Base-by-base conservation (phyloP, 2,888 invertebrate genomes). In the Himalopsyche japonica region DNA sequence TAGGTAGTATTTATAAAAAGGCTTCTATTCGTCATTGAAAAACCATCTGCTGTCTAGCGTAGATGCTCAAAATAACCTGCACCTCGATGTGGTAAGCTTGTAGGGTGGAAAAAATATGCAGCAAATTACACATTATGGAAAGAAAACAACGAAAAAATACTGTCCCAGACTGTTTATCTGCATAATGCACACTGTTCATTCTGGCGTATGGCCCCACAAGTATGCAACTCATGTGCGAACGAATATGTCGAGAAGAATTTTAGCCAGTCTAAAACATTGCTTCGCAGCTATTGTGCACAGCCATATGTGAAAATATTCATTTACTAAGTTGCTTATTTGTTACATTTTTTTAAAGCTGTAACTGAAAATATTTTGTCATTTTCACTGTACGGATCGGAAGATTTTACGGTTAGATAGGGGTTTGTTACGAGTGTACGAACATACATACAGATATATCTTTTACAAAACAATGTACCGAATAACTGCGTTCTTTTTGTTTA, bases 211-310 rank as follows among this genome's bases (percentile, higher is more conserved):
- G 32, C 37, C 27, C 32, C 76, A 48, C 80, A 83, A 76, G 64
- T 70, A 80, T 83, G 80, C 76, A 82, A 30, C 82, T 79, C 79
- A 76, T 76, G 83, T 83, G 80, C 70, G 83, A 79, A 79, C 43
- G 80, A 30, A 80, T 32, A 80, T 81, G 43, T 49, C 70, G 37
- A 20, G 30, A 43, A 64, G 70, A 81, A 81, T 81, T 81, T 79
- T 76, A 27, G 64, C 64, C 76, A 27, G 80, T 76, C 83, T 76
- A 80, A 80, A 79, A 83, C 80, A 83, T 27, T 77, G 76, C 81
- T 18, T 20, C n/a, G 24, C 57, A 37, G 20, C 43, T 37, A 24
- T 76, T 81, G 64, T 81, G 81, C 30, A 47, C 81, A 18, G 27
- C 43, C 32, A 76, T 76, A 70, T 76, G 64, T 37, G 24, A 70